Evolutionary conservation across 2,797 vertebrate genomes (phyloP), one percentile per base, ranked within the genome.

Genomic region (Clarias fuscus): DNA sequence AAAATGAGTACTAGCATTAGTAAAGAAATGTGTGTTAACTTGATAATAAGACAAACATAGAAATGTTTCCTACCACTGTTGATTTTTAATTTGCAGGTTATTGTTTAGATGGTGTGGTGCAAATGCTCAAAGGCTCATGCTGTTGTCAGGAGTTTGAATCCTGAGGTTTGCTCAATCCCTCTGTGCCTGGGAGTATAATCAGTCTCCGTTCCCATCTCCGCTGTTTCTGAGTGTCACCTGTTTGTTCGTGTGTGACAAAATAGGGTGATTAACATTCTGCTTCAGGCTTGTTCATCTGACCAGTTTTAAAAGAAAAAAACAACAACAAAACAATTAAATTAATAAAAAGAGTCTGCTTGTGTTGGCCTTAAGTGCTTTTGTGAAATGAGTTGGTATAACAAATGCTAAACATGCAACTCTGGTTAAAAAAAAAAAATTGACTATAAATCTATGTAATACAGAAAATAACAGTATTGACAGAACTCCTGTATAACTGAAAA

Each of bases 161-260:
- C 64, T 27, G 64, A 27, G 64, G n/a, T 73, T 73, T 73, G 22
- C 37, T 37, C 37, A 33, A 18, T 43, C 20, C 37, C 70, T 43
- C 37, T 72, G 70, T 72, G 37, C 10, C 72, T 75, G 43, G 43
- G 43, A n/a, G 20, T 22, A 53, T 75, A 75, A 75, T n/a, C 8
- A 76, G 48, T 56, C 14, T 56, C 48, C 11, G 8, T 30, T 18
- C 53, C 53, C 18, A 7, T 58, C 6, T 58, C 27, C 8, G 0
- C 53, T 77, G 75, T 58, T 77, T 77, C n/a, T 40, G 43, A 27
- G 5, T 78, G n/a, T 48, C 48, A 30, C 15, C 24, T 77, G 48
- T 86, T 88, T 83, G 27, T 30, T 43, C 37, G n/a, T 43, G 24
- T 59, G 15, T 76, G 73, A 76, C 15, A 56, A 15, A 18, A 59